Conservation (phyloP, 2,888 invertebrate genomes). For the Habrosyne pyritoides region DNA sequence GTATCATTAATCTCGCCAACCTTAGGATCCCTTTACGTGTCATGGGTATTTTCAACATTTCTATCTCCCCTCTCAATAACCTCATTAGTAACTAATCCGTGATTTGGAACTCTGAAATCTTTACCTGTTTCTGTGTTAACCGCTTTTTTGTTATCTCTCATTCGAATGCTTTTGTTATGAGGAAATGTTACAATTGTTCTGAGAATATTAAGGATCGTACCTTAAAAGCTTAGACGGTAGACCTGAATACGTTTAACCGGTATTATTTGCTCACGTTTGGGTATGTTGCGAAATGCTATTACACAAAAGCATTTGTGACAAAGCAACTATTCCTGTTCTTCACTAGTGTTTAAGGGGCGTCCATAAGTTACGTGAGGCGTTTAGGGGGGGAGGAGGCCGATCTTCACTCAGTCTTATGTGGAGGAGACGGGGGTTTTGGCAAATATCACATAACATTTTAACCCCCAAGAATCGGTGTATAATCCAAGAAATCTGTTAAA, state of each 20-base stretch:
- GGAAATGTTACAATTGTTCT: neutral
- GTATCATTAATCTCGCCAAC: slow-evolving; percentile 24
- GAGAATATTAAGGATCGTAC: neutral
- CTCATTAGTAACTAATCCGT: slow-evolving; percentile 14
- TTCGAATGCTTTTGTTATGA: neutral
- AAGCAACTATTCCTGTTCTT: too few species aligned
- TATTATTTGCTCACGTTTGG: neutral
- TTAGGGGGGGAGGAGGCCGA: too few species aligned
- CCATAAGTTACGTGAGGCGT: too few species aligned
- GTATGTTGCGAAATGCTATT: neutral
- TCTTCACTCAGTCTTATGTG: too few species aligned
- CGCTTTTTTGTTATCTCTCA: neutral
- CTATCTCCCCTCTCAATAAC: slow-evolving; percentile 14
- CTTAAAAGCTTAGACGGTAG: neutral
- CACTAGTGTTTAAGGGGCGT: too few species aligned
- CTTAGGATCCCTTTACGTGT: slow-evolving; percentile 27
- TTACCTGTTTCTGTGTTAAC: neutral
- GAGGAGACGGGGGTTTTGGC: too few species aligned
- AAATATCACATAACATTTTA: too few species aligned
- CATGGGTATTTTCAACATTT: slow-evolving; percentile 19
- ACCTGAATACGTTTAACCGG: neutral
- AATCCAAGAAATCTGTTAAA: too few species aligned
- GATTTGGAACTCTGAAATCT: slow-evolving; percentile 2
- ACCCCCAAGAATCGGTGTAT: too few species aligned
- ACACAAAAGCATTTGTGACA: neutral